Evolutionary conservation across 2,888 invertebrate species (phyloP).

Genomic region (Phyllotreta striolata): DNA sequence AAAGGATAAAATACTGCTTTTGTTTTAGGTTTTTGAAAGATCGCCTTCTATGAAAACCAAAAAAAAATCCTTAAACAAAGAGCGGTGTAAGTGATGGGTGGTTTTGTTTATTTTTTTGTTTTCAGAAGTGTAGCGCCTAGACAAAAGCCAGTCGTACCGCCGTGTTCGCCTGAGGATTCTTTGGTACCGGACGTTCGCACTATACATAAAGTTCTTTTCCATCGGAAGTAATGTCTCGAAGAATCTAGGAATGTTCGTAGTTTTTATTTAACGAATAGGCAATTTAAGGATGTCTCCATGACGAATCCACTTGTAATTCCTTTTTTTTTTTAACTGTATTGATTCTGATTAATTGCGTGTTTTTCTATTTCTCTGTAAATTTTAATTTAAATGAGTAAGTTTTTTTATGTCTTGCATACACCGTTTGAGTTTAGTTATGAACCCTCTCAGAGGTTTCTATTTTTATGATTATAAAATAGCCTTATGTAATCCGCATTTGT

Average conservation of each 20-base stretch:
- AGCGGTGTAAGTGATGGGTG: conserved; percentile 34
- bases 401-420: no score
- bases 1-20: conserved; percentile 39
- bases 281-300: not conserved
- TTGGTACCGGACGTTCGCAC: conserved; percentile 73
- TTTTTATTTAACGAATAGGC: not conserved
- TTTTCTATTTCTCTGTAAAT: no score
- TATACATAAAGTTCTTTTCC: conserved; percentile 75
- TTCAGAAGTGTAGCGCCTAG: conserved; percentile 40
- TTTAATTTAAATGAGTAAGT: no score
- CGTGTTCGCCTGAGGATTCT: conserved; percentile 50
- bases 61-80: conserved; percentile 30
- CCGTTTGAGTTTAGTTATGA: no score
- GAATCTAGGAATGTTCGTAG: conserved; percentile 2
- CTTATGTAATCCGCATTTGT: no score
- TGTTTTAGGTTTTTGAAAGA: conserved; percentile 43
- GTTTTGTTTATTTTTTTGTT: conserved; percentile 37
- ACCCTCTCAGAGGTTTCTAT: no score
- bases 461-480: no score
- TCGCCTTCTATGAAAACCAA: conserved; percentile 37
- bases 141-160: conserved; percentile 38
- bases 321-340: not conserved
- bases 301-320: not conserved
- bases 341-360: not conserved
- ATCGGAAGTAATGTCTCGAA: conserved; percentile 51